phyloP scores from a whole-genome alignment of 1,140 invertebrate genomes.

The Maniola jurtina region DNA sequence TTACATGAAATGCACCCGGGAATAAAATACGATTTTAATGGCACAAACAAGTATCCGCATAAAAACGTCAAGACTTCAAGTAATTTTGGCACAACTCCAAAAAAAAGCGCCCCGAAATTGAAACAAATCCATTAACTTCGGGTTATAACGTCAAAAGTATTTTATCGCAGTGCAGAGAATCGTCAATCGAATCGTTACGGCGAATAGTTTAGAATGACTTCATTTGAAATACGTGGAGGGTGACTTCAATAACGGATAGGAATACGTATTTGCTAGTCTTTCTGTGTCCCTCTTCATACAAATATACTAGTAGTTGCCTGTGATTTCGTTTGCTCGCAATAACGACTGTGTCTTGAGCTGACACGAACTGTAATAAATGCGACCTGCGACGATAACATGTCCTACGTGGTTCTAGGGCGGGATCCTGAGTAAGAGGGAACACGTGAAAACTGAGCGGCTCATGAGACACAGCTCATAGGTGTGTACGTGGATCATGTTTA shows the following conservation, averaged over 20 bases:
- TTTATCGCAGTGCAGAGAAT: slow-evolving; percentile 45
- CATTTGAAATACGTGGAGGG: slow-evolving; percentile 69
- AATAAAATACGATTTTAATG: slow-evolving; percentile 21
- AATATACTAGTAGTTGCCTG: no score
- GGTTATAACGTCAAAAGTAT: slow-evolving; percentile 49
- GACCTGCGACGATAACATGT: no score
- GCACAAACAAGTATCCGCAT: slow-evolving; percentile 26
- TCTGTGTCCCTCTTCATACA: slow-evolving; percentile 36
- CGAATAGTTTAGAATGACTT: slow-evolving; percentile 74
- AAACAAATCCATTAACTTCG: slow-evolving; percentile 42
- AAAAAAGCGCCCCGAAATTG: slow-evolving; percentile 34
- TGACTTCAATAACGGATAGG: slow-evolving; percentile 54
- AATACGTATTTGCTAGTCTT: slow-evolving; percentile 27
- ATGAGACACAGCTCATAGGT: no score
- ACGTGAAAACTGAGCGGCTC: no score
- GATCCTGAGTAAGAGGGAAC: no score
- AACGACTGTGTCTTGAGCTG: no score
- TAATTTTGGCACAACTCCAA: slow-evolving; percentile 39
- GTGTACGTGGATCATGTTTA: no score
- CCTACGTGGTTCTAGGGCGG: no score
- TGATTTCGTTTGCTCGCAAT: no score
- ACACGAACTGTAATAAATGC: no score
- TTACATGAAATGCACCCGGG: not conserved
- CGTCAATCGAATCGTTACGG: slow-evolving; percentile 66
- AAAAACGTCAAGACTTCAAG: slow-evolving; percentile 35